Conservation (phyloP, 2,113 vertebrate species). For the Zosterops hypoxanthus region DNA sequence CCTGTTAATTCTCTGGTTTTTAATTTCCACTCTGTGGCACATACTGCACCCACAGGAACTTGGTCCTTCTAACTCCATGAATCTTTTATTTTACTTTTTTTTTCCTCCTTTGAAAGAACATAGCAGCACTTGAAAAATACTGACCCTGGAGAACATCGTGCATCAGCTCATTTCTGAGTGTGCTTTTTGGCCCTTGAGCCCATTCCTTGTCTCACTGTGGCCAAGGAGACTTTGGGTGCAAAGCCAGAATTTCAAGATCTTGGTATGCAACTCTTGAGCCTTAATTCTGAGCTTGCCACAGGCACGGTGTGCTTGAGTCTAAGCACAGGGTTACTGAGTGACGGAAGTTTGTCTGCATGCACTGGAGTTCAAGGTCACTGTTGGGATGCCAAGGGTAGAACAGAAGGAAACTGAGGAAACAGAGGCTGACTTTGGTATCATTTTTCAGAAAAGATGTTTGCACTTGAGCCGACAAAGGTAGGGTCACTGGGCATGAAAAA, state of each 20-base stretch:
- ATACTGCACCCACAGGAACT: slow-evolving; percentile 50
- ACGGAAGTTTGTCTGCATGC: neutral
- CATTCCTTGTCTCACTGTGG: neutral
- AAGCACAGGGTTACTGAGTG: neutral
- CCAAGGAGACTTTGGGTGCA: neutral
- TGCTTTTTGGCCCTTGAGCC: neutral
- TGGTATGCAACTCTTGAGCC: neutral
- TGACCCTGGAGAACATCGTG: neutral
- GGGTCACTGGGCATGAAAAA: neutral
- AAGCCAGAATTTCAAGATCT: neutral
- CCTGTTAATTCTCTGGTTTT: slow-evolving; percentile 55
- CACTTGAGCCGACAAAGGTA: neutral
- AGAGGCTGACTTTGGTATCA: neutral
- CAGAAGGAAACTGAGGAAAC: slow-evolving; percentile 6
- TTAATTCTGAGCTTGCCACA: neutral
- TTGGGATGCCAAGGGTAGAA: neutral
- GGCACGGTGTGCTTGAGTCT: neutral
- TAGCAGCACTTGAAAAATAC: slow-evolving; percentile 22
- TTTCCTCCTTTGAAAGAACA: neutral
- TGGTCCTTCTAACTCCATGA: neutral
- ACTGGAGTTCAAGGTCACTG: neutral
- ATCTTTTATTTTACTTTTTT: neutral
- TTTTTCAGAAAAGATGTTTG: neutral
- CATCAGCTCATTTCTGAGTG: neutral
- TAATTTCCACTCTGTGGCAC: slow-evolving; percentile 43